These are phyloP conservation scores for Chaitophorus viminalis DNA, from an alignment of 2,888 invertebrate genomes.

Conservation along the genomic window DNA sequence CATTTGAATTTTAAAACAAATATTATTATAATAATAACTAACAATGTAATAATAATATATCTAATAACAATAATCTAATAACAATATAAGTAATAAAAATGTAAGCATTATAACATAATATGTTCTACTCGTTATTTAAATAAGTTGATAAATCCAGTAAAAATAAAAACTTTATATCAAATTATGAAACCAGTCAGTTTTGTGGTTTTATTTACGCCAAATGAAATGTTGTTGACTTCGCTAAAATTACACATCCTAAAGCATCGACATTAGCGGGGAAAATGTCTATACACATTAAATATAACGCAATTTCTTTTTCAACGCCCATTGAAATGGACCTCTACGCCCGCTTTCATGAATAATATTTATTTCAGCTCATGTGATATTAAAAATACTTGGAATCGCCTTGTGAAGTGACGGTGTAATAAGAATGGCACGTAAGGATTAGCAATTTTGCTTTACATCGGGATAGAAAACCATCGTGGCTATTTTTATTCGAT, in stretches of 20 bases:
- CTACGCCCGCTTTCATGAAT: slow-evolving; percentile 5
- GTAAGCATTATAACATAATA: no score
- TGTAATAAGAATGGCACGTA: slow-evolving; percentile 5
- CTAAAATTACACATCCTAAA: background rate
- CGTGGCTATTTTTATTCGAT: background rate
- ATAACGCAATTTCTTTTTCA: background rate
- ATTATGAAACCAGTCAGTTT: no score
- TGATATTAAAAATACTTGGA: slow-evolving; percentile 32
- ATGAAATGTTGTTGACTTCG: background rate
- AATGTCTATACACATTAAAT: background rate
- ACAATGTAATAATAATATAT: no score
- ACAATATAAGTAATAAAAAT: no score
- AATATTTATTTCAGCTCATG: slow-evolving; percentile 15
- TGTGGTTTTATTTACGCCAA: no score
- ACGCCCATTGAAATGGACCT: background rate
- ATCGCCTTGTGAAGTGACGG: background rate
- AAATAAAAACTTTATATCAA: no score
- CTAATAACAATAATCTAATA: no score
- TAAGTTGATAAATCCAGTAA: no score
- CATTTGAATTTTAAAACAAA: no score
- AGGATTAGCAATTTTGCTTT: background rate
- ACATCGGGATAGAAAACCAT: background rate
- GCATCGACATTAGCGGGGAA: background rate
- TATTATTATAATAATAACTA: no score
- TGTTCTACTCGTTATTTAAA: no score